A percentile compares a stretch with the other conserved stretches of the same genome.
phyloP scores from a whole-genome alignment of 2,113 vertebrate species.

The Neofelis nebulosa region DNA sequence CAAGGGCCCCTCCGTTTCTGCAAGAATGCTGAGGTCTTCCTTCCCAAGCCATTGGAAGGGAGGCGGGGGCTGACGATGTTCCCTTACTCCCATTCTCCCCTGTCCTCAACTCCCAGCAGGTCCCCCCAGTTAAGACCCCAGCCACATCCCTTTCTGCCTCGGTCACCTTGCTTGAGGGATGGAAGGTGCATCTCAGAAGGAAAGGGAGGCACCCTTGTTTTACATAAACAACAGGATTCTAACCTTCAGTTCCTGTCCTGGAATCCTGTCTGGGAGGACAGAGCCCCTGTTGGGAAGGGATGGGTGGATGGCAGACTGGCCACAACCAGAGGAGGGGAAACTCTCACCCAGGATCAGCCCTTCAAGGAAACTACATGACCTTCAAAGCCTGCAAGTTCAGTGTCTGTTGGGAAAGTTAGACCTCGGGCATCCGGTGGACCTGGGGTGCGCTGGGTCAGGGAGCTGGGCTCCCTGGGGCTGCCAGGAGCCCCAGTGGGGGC shows the following conservation, averaged over 20 bases:
- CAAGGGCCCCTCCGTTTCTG: background rate
- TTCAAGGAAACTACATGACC: background rate
- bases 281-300: background rate
- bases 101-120: background rate
- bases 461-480: background rate
- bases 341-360: background rate
- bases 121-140: background rate
- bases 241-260: background rate
- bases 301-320: background rate
- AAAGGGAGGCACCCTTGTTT: no score
- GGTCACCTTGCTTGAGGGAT: background rate
- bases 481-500: background rate
- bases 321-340: background rate
- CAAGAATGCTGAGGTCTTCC: background rate
- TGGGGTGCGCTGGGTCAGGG: background rate
- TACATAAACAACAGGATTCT: no score
- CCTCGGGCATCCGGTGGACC: background rate
- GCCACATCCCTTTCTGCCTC: background rate
- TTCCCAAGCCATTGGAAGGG: background rate
- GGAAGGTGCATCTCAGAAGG: background rate
- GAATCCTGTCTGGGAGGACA: background rate
- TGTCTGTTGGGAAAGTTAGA: background rate
- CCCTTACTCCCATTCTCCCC: background rate
- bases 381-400: background rate
- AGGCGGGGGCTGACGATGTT: background rate